Percentiles rank a stretch among this genome's conserved stretches.
Conservation (phyloP, 2,888 invertebrate species). For the Andrena marginata region DNA sequence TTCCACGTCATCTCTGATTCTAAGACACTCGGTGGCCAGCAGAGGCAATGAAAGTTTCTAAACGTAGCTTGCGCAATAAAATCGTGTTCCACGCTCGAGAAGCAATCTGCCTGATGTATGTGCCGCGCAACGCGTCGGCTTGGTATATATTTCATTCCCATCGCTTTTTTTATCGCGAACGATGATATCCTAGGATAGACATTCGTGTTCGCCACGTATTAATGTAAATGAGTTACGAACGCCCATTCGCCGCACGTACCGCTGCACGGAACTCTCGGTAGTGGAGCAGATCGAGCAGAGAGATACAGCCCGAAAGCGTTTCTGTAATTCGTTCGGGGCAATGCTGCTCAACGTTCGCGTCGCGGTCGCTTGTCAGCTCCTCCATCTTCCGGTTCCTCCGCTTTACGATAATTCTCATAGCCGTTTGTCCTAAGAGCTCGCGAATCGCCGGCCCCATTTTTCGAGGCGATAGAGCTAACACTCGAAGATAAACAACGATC, state of each 20-base stretch:
- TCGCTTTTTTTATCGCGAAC: slow-evolving; percentile 47
- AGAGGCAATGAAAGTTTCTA: too few relatives aligned
- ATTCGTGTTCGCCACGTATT: slow-evolving; percentile 66
- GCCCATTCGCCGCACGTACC: slow-evolving; percentile 65
- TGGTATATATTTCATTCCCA: slow-evolving; percentile 49
- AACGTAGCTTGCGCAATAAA: slow-evolving; percentile 12
- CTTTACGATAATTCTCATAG: slow-evolving; percentile 8
- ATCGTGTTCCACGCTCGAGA: slow-evolving; percentile 2
- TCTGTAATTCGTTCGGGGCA: slow-evolving; percentile 47
- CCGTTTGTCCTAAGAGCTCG: too few relatives aligned
- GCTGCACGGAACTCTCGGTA: slow-evolving; percentile 52
- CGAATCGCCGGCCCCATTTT: too few relatives aligned
- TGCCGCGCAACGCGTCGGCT: not conserved
- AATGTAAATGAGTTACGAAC: slow-evolving; percentile 70
- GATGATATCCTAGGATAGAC: slow-evolving; percentile 59
- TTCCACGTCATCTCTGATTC: too few relatives aligned
- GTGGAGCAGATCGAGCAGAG: slow-evolving; percentile 46
- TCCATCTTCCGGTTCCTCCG: slow-evolving; percentile 9
- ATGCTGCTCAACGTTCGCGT: slow-evolving; percentile 18
- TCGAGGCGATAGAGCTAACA: too few relatives aligned
- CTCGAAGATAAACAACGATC: not conserved
- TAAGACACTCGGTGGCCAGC: too few relatives aligned
- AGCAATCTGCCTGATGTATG: slow-evolving; percentile 22
- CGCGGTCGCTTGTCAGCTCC: slow-evolving; percentile 25
- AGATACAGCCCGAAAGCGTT: slow-evolving; percentile 54